Evolutionary conservation across 2,888 invertebrate species (phyloP).

Genomic region (Andrena bicolor): DNA sequence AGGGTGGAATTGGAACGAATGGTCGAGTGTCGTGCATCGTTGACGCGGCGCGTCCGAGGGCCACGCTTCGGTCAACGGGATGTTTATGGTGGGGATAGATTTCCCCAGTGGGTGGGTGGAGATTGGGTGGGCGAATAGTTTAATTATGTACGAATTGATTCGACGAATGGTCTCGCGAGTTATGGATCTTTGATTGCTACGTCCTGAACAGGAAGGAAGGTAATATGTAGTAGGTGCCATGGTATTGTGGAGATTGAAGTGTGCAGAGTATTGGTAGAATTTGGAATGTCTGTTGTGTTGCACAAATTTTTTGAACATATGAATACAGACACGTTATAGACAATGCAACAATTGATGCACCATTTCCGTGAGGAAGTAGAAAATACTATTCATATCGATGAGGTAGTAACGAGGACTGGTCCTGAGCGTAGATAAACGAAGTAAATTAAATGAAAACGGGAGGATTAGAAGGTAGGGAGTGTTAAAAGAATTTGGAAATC

Average conservation of each 20-base stretch:
- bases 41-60: conserved; percentile 18
- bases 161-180: neutral
- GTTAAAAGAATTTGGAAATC: neutral
- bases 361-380: no score
- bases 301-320: no score
- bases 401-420: no score
- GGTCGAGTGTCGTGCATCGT: conserved; percentile 30
- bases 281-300: no score
- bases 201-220: neutral
- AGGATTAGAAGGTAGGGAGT: neutral
- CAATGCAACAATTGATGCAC: no score
- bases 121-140: neutral
- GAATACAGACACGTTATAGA: no score
- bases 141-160: conserved; percentile 26
- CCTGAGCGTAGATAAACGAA: no score
- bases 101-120: neutral
- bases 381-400: no score
- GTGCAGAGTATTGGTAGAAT: no score
- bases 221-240: neutral
- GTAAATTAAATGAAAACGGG: no score
- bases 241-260: neutral
- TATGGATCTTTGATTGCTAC: neutral
- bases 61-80: neutral
- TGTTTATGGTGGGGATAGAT: conserved; percentile 37
- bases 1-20: conserved; percentile 37